Base-by-base conservation (phyloP, 2,797 vertebrate species). In the Myripristis murdjan region DNA sequence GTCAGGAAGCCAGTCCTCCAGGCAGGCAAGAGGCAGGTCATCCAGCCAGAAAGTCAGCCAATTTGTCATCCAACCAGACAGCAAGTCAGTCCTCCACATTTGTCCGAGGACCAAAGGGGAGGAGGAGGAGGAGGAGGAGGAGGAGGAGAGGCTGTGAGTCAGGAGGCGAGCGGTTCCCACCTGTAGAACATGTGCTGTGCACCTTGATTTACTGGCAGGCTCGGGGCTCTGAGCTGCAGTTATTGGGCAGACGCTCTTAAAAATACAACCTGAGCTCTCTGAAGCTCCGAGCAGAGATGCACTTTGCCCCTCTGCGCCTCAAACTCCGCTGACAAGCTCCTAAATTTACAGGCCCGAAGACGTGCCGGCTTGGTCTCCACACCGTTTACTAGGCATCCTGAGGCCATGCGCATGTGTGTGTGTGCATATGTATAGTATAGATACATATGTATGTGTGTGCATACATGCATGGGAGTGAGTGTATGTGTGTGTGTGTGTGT, bases 171-270 rank as follows among this genome's bases (percentile, higher is more conserved):
- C 52, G 71, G 46, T 63, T 68, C 73, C 80, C 91, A 89, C 90
- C 88, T 92, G 90, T 72, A 71, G 47, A 41, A 81, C 89, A 93
- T 91, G 91, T 92, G 89, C 82, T 61, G 60, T 60, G 67, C 74
- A 73, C 73, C 65, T 73, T 89, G 87, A 89, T 92, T 91, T 89
- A 89, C 84, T 85, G 76, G 82, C 85, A 67, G 43, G 63, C 84
- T 82, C 5, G 51, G 75, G 72, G 75, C 71, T 58, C 67, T 52
- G 79, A 77, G 65, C 74, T 41, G 61, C 28, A 57, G 80, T 89
- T 86, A 74, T 69, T 71, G 35, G 75, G 79, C 81, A 83, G 71
- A 88, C 46, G 70, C 79, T 86, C 71, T 85, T 83, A 77, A 87
- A 89, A 84, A 76, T 61, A 79, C 68, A 80, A 82, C 63, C 56